Percentiles rank a stretch among this genome's conserved stretches.
These are phyloP conservation scores for Leontocebus nigricollis DNA, from an alignment of 2,797 vertebrate genomes.

Conservation along the genomic window DNA sequence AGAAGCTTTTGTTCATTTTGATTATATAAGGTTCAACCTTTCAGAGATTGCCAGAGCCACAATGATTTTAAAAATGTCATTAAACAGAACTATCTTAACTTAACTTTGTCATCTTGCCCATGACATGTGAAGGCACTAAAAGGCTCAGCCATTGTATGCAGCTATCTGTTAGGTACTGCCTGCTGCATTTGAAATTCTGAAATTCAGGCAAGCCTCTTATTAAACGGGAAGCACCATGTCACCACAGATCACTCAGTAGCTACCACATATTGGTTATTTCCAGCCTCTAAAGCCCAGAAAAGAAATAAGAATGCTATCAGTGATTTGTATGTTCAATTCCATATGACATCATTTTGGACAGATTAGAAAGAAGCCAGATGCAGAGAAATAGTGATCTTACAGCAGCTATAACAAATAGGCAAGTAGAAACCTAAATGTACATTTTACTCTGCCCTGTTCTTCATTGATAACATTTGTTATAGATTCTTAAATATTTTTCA, in stretches of 20 bases:
- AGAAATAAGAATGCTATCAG: not conserved
- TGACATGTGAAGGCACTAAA: conserved; percentile 36
- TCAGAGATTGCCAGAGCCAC: not conserved
- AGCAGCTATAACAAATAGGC: not conserved
- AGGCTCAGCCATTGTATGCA: not conserved
- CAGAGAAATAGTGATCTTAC: not conserved
- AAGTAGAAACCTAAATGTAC: not conserved
- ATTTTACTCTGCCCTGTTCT: not conserved
- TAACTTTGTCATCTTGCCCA: conserved; percentile 20
- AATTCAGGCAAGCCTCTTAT: conserved; percentile 44
- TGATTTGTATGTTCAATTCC: not conserved
- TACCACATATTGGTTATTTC: not conserved
- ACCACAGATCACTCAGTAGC: not conserved
- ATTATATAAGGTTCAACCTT: conserved; percentile 22
- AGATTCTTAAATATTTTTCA: not conserved
- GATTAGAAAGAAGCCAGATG: not conserved
- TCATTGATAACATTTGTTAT: not conserved
- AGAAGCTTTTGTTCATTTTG: not conserved
- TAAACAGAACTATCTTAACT: not conserved
- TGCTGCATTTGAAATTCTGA: not conserved
- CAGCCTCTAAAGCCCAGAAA: not conserved
- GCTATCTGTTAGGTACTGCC: conserved; percentile 13
- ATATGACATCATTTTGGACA: not conserved
- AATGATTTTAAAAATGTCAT: conserved; percentile 20
- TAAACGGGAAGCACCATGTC: not conserved